These are phyloP conservation scores for Lampris megalopsis DNA, from an alignment of 2,113 vertebrate species.

Conservation along the genomic window DNA sequence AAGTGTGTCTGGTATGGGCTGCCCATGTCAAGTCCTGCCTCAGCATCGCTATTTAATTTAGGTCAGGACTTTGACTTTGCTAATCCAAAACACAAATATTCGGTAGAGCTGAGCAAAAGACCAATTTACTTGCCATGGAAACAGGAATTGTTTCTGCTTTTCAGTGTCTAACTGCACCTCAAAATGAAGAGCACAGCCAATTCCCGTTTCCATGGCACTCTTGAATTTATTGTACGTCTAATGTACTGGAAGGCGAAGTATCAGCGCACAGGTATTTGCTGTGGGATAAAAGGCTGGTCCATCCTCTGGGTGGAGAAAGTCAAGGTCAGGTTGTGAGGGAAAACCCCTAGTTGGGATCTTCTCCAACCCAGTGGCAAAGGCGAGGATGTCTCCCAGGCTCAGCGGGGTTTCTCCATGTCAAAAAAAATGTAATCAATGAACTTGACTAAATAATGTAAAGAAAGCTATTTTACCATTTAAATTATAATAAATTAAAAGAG, in stretches of 20 bases:
- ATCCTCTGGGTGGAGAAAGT: not conserved
- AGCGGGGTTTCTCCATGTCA: not conserved
- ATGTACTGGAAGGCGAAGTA: constrained; percentile 1
- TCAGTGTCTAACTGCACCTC: not conserved
- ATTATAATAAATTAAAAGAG: too few relatives aligned
- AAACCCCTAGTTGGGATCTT: not conserved
- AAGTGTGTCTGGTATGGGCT: too few relatives aligned
- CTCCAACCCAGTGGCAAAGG: not conserved
- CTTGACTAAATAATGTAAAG: too few relatives aligned
- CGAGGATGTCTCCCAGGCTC: not conserved
- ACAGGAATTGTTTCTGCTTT: not conserved
- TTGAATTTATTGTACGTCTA: not conserved
- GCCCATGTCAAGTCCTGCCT: too few relatives aligned
- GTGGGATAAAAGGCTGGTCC: not conserved
- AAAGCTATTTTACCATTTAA: too few relatives aligned
- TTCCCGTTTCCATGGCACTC: not conserved
- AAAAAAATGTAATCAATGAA: not conserved
- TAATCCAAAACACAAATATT: too few relatives aligned
- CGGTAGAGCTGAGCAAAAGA: too few relatives aligned
- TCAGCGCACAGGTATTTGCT: not conserved
- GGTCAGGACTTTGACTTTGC: too few relatives aligned
- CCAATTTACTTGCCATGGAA: not conserved
- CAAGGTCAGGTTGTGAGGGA: not conserved
- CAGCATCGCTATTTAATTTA: too few relatives aligned
- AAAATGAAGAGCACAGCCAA: constrained; percentile 2